A percentile compares a stretch with the other conserved stretches of the same genome.
Conservation (phyloP, 2,113 vertebrate genomes). For the Zosterops borbonicus region DNA sequence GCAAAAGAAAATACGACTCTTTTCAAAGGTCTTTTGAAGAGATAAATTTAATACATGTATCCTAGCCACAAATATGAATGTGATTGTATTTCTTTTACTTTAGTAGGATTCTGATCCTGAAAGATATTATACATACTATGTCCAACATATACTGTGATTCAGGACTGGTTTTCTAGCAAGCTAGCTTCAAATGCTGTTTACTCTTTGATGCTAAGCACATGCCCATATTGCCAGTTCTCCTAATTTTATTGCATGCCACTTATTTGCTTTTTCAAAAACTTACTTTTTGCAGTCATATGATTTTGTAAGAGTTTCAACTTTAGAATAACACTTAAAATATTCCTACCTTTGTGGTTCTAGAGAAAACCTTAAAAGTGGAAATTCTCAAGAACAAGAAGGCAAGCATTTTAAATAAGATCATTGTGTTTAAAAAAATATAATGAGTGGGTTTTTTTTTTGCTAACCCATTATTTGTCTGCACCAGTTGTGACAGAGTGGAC, state of each 20-base stretch:
- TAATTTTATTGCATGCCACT: constrained; percentile 5
- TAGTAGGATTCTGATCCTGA: background rate
- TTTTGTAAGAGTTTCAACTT: background rate
- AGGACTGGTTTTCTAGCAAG: background rate
- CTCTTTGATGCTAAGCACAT: background rate
- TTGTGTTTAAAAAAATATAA: background rate
- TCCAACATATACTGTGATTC: background rate
- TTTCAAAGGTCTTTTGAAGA: background rate
- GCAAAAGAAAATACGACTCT: background rate
- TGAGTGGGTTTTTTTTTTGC: background rate
- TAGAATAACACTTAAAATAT: background rate
- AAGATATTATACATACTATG: background rate
- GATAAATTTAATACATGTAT: background rate
- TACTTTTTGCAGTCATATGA: background rate
- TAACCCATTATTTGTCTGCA: background rate
- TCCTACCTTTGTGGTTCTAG: background rate
- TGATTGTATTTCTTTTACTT: background rate
- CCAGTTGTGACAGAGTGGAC: background rate
- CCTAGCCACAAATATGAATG: background rate
- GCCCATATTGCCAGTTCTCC: background rate
- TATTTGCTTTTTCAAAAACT: background rate
- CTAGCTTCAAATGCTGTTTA: background rate
- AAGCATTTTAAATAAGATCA: background rate
- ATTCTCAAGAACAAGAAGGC: background rate
- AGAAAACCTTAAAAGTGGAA: background rate